phyloP scores from a whole-genome alignment of 2,797 vertebrate species.

The Triplophysa bombifrons region DNA sequence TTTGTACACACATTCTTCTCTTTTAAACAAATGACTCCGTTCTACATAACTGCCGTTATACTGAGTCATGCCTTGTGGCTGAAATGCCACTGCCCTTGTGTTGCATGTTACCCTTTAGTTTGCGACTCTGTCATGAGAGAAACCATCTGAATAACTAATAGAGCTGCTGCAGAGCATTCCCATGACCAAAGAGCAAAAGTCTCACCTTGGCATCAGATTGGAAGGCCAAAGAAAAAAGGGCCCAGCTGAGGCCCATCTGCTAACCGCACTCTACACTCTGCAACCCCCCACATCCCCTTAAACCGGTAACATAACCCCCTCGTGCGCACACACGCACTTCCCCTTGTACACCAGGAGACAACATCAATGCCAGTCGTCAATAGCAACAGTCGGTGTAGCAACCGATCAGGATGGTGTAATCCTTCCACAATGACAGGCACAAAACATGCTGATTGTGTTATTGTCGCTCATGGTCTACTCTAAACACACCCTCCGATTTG shows the following conservation, averaged over 20 bases:
- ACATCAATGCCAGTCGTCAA: constrained; percentile 53
- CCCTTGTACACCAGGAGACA: constrained; percentile 48
- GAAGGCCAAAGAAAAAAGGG: constrained; percentile 50
- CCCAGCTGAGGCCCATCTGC: constrained; percentile 59
- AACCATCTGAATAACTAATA: constrained; percentile 28
- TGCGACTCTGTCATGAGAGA: neutral
- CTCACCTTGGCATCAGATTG: constrained; percentile 58
- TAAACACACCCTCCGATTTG: constrained; percentile 7
- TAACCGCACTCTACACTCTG: constrained; percentile 19
- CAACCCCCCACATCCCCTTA: constrained; percentile 44
- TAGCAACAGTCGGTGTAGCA: constrained; percentile 35
- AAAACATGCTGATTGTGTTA: constrained; percentile 22
- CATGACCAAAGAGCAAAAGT: constrained; percentile 42
- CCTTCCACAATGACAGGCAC: constrained; percentile 29
- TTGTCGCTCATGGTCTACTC: constrained; percentile 19
- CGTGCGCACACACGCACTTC: neutral
- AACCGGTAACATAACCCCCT: constrained; percentile 35
- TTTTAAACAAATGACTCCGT: constrained; percentile 24
- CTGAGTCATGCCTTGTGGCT: constrained; percentile 19
- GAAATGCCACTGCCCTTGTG: neutral
- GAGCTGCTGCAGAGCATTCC: constrained; percentile 18
- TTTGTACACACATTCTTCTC: constrained; percentile 20
- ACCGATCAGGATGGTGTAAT: constrained; percentile 43
- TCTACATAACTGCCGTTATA: constrained; percentile 11
- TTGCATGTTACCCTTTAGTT: constrained; percentile 10